Conservation (phyloP, 2,888 invertebrate genomes). For the Chymomyza procnemis region DNA sequence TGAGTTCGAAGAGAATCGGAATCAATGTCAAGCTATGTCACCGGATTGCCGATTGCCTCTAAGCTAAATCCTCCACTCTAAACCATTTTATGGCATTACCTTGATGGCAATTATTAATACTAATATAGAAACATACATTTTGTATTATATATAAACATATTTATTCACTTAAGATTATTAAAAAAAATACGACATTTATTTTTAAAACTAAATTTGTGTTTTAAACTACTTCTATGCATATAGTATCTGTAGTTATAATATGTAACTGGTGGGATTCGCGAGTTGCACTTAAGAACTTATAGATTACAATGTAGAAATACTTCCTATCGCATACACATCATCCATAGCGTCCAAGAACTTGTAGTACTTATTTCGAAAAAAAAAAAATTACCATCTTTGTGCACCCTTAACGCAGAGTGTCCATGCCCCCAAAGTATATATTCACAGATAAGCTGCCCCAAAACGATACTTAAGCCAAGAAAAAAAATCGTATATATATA, state of each 20-base stretch:
- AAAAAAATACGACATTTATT: neutral
- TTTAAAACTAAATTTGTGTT: neutral
- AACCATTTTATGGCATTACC: no score
- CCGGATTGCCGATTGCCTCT: no score
- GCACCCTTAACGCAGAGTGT: neutral
- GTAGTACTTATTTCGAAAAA: slow-evolving; percentile 36
- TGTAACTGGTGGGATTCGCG: slow-evolving; percentile 58
- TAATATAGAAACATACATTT: no score
- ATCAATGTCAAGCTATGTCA: no score
- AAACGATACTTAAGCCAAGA: slow-evolving; percentile 7
- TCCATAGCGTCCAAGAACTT: slow-evolving; percentile 39
- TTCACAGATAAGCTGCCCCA: slow-evolving; percentile 66
- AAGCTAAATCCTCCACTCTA: no score
- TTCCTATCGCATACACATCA: slow-evolving; percentile 25
- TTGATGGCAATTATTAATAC: no score
- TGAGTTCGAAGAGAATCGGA: no score
- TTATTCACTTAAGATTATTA: slow-evolving; percentile 1
- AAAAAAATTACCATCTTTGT: neutral
- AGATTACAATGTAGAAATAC: slow-evolving; percentile 44
- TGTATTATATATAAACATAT: neutral
- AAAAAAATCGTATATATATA: slow-evolving; percentile 10
- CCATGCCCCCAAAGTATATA: slow-evolving; percentile 16
- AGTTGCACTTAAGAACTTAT: slow-evolving; percentile 33
- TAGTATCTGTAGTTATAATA: slow-evolving; percentile 24
- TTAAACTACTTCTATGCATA: neutral